These are phyloP conservation scores for Dinoponera quadriceps DNA, from an alignment of 1,140 invertebrate species.

Conservation along the genomic window DNA sequence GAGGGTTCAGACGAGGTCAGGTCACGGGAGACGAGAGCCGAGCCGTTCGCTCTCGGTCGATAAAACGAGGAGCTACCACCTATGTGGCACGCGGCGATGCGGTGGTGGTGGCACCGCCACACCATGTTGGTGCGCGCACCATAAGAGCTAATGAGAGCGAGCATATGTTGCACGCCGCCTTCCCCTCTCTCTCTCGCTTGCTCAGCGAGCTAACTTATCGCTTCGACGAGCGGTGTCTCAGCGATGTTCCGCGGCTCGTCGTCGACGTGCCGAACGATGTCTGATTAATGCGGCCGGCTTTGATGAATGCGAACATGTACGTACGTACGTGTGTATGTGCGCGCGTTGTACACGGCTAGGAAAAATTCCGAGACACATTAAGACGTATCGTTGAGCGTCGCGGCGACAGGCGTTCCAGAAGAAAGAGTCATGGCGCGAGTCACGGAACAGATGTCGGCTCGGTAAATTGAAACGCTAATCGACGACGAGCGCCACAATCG, in stretches of 20 bases:
- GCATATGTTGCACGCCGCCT: not conserved
- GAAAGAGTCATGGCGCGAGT: too few relatives aligned
- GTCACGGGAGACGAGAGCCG: slow-evolving; percentile 79
- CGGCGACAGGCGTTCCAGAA: too few relatives aligned
- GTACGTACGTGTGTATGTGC: too few relatives aligned
- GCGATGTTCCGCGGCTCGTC: slow-evolving; percentile 7
- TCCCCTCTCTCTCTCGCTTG: too few relatives aligned
- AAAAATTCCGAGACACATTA: slow-evolving; percentile 28
- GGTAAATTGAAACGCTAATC: too few relatives aligned
- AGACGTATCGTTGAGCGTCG: slow-evolving; percentile 5
- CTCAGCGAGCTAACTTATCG: not conserved
- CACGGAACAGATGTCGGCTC: too few relatives aligned
- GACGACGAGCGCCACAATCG: too few relatives aligned
- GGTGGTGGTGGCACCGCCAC: not conserved
- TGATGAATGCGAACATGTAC: slow-evolving; percentile 1
- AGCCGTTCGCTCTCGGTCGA: slow-evolving; percentile 76
- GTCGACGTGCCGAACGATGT: slow-evolving; percentile 31
- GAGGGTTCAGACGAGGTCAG: slow-evolving; percentile 85
- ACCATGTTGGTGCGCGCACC: slow-evolving; percentile 44
- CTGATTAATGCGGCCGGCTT: slow-evolving; percentile 46
- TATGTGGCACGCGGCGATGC: slow-evolving; percentile 59
- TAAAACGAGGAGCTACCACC: slow-evolving; percentile 76
- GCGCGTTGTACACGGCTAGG: not conserved
- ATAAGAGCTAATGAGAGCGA: slow-evolving; percentile 60
- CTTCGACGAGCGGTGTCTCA: slow-evolving; percentile 34